These are phyloP conservation scores for Manis javanica DNA, from an alignment of 2,797 vertebrate genomes.

Conservation along the genomic window DNA sequence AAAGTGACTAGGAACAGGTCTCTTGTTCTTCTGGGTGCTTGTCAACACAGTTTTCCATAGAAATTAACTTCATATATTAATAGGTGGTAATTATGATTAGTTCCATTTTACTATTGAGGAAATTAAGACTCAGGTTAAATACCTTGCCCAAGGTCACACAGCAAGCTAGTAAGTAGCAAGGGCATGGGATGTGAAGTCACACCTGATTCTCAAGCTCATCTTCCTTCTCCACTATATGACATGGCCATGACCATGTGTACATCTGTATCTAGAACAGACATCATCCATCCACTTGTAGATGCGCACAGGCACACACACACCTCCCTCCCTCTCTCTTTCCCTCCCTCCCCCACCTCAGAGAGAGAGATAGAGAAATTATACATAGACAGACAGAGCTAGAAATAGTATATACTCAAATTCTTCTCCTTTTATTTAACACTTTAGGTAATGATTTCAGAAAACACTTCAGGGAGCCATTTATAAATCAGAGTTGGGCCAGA, in stretches of 20 bases:
- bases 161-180: background rate
- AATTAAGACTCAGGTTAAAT: slow-evolving; percentile 30
- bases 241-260: background rate
- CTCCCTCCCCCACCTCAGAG: background rate
- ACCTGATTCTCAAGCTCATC: background rate
- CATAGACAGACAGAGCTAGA: background rate
- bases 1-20: slow-evolving; percentile 34
- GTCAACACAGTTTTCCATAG: background rate
- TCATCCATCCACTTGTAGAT: background rate
- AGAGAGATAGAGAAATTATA: background rate
- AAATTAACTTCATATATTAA: slow-evolving; percentile 4
- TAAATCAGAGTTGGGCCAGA: slow-evolving; percentile 34
- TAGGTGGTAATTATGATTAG: background rate
- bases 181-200: background rate
- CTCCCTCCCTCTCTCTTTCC: background rate
- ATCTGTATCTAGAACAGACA: background rate
- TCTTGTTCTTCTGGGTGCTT: slow-evolving; percentile 16
- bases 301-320: background rate
- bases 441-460: slow-evolving; percentile 57
- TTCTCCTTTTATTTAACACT: slow-evolving; percentile 44
- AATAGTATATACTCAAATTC: background rate
- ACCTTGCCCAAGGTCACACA: slow-evolving; percentile 3
- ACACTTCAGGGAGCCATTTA: slow-evolving; percentile 54
- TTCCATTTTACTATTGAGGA: slow-evolving; percentile 18
- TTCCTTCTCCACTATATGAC: background rate